These are phyloP conservation scores for Phainopepla nitens DNA, from an alignment of 2,113 vertebrate genomes.

Conservation along the genomic window DNA sequence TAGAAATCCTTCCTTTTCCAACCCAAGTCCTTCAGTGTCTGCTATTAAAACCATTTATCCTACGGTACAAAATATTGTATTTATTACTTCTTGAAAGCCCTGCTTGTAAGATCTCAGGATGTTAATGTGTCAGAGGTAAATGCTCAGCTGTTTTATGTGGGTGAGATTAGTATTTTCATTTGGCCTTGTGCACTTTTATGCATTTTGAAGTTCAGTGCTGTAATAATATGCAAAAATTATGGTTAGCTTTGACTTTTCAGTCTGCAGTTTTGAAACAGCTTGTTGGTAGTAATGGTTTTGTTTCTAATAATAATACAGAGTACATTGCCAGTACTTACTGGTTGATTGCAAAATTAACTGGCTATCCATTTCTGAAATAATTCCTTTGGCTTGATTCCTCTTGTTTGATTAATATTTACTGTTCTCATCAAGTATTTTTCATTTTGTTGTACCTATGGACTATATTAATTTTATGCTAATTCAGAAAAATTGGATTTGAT, in stretches of 20 bases:
- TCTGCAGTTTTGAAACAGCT: conserved; percentile 46
- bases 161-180: conserved; percentile 18
- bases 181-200: background rate
- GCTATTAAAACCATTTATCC: conserved; percentile 1
- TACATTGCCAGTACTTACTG: conserved; percentile 23
- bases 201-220: conserved; percentile 36
- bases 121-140: conserved; percentile 42
- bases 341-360: conserved; percentile 39
- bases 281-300: conserved; percentile 41
- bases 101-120: conserved; percentile 33
- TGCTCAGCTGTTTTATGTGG: conserved; percentile 3
- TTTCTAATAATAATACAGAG: conserved; percentile 52
- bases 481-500: background rate
- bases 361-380: conserved; percentile 34
- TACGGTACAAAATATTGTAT: background rate
- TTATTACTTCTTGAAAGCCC: conserved; percentile 19
- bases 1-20: background rate
- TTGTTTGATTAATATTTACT: conserved; percentile 29
- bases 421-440: conserved; percentile 33
- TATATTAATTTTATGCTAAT: conserved; percentile 24
- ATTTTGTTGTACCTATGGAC: background rate
- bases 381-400: conserved; percentile 5
- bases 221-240: conserved; percentile 49
- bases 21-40: background rate
- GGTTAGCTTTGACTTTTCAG: conserved; percentile 43